These are phyloP conservation scores for Xenus cinereus DNA, from an alignment of 2,113 vertebrate species.

Conservation along the genomic window DNA sequence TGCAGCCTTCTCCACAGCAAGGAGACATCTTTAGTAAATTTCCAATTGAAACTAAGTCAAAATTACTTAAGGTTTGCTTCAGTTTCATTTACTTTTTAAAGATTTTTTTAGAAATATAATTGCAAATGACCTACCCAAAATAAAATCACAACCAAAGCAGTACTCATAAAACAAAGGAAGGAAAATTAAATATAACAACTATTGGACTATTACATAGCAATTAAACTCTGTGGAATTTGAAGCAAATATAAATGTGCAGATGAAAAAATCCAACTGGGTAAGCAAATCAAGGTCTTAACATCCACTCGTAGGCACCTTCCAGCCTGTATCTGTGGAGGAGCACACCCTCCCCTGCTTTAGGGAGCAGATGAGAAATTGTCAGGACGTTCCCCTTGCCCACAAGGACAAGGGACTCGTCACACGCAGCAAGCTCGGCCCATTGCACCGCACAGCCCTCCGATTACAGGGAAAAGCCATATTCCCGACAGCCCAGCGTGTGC, in stretches of 20 bases:
- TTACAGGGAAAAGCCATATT: accelerated
- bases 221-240: not conserved
- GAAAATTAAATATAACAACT: not conserved
- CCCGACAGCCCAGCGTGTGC: not conserved
- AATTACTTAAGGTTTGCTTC: not conserved
- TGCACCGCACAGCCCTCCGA: not conserved
- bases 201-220: not conserved
- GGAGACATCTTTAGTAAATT: not conserved
- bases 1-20: not conserved
- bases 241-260: not conserved
- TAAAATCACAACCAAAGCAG: not conserved
- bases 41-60: not conserved
- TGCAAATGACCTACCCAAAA: not conserved
- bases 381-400: not conserved
- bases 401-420: not conserved
- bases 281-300: not conserved
- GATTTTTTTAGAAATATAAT: not conserved
- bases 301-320: not conserved
- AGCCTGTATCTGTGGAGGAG: not conserved
- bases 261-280: not conserved
- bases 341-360: not conserved
- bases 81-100: not conserved
- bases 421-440: not conserved
- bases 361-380: not conserved
- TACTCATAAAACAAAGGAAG: not conserved